Percentiles rank a stretch among this genome's conserved stretches.
These are phyloP conservation scores for Platichthys flesus DNA, from an alignment of 2,113 vertebrate genomes.

Conservation along the genomic window DNA sequence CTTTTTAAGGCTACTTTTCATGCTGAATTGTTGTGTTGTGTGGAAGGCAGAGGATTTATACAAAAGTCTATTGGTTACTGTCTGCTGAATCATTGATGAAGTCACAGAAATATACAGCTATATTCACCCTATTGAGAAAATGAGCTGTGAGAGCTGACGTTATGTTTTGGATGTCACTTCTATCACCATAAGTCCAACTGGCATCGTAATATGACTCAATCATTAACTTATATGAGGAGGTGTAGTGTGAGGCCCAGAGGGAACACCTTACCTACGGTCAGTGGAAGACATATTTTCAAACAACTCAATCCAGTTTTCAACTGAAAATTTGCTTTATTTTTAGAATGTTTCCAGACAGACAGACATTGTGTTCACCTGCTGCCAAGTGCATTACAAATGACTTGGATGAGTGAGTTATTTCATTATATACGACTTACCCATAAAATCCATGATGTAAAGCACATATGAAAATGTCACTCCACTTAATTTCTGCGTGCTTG, in stretches of 20 bases:
- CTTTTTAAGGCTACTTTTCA: not conserved
- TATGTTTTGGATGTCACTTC: slow-evolving; percentile 29
- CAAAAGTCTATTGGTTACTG: too few species aligned
- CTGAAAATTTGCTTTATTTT: not conserved
- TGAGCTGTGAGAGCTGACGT: slow-evolving; percentile 41
- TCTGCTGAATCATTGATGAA: slow-evolving; percentile 25
- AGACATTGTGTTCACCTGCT: not conserved
- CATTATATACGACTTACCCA: not conserved
- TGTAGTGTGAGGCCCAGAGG: too few species aligned
- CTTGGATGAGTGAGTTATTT: not conserved
- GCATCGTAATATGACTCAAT: not conserved
- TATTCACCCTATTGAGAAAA: not conserved
- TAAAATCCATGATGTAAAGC: not conserved
- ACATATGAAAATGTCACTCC: not conserved
- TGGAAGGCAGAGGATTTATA: not conserved
- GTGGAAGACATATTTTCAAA: not conserved
- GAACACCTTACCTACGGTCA: not conserved
- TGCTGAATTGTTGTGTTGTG: not conserved
- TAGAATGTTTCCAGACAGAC: too few species aligned
- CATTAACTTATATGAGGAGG: not conserved
- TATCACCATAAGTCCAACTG: slow-evolving; percentile 3
- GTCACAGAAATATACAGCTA: slow-evolving; percentile 21
- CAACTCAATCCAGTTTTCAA: not conserved
- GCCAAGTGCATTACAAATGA: not conserved
- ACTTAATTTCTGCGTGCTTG: not conserved